Conservation (phyloP, 2,113 vertebrate species). For the Talpa occidentalis region DNA sequence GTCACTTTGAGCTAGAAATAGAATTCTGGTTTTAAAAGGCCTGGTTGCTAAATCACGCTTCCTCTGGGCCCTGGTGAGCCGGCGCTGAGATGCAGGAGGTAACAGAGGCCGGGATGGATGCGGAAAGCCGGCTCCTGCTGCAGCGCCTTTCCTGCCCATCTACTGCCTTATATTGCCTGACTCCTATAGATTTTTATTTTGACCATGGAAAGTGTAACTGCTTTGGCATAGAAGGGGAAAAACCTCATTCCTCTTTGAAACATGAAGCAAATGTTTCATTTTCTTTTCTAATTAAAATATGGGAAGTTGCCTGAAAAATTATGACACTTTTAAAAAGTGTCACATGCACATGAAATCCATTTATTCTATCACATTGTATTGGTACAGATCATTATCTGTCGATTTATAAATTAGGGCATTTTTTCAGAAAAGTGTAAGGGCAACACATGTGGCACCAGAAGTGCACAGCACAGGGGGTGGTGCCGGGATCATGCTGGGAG, state of each 20-base stretch:
- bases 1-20: conserved; percentile 66
- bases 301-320: neutral
- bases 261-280: conserved; percentile 54
- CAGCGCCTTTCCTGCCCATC: neutral
- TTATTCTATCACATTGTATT: conserved; percentile 24
- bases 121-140: too few relatives aligned
- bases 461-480: neutral
- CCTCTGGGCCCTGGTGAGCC: conserved; percentile 16
- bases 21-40: conserved; percentile 7
- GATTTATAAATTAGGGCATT: neutral
- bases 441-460: too few relatives aligned
- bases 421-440: neutral
- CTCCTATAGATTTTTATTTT: neutral
- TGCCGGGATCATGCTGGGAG: too few relatives aligned
- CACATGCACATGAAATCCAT: neutral
- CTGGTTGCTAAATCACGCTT: conserved; percentile 46
- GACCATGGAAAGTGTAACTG: neutral
- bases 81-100: neutral
- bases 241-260: neutral
- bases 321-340: neutral
- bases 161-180: neutral
- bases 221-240: neutral
- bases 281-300: conserved; percentile 45
- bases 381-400: neutral
- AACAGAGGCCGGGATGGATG: neutral